Evolutionary conservation across 1,140 invertebrate species (phyloP).

Genomic region (Daktulosphaira vitifoliae): DNA sequence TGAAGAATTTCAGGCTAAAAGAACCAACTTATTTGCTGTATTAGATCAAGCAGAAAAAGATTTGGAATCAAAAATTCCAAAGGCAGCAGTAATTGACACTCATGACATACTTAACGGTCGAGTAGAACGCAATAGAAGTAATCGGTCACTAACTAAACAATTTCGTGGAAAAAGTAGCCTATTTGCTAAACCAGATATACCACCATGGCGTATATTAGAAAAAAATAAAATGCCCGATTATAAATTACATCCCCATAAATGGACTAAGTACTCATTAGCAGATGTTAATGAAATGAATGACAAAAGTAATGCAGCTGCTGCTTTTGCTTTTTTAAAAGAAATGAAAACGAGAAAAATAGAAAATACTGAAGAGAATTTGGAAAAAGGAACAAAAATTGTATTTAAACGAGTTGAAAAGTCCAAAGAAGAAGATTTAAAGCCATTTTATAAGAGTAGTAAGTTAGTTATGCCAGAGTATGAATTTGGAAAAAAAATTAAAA

Average conservation of each 20-base stretch:
- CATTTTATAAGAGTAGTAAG: constrained; percentile 55
- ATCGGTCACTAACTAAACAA: constrained; percentile 44
- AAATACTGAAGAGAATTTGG: constrained; percentile 39
- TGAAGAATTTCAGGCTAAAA: not conserved
- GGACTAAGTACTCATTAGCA: constrained; percentile 62
- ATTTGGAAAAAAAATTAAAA: constrained; percentile 50
- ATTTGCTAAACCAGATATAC: constrained; percentile 61
- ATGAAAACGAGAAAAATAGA: constrained; percentile 50
- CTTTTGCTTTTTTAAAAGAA: constrained; percentile 58
- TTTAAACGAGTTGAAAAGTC: constrained; percentile 37
- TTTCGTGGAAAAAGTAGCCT: constrained; percentile 65
- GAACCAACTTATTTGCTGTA: constrained; percentile 23
- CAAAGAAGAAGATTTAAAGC: constrained; percentile 32
- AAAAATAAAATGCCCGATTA: constrained; percentile 51
- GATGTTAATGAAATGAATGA: constrained; percentile 70
- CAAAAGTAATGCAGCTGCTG: constrained; percentile 59
- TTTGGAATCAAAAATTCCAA: constrained; percentile 3
- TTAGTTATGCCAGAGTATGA: constrained; percentile 70
- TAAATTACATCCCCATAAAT: constrained; percentile 64
- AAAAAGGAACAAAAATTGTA: constrained; percentile 36
- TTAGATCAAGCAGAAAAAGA: constrained; percentile 23
- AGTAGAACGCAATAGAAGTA: not conserved
- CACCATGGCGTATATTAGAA: constrained; percentile 41
- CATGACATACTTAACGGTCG: constrained; percentile 4
- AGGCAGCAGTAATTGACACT: not conserved